Conservation (phyloP, 1,140 invertebrate species). For the Stegodyphus mimosarum region DNA sequence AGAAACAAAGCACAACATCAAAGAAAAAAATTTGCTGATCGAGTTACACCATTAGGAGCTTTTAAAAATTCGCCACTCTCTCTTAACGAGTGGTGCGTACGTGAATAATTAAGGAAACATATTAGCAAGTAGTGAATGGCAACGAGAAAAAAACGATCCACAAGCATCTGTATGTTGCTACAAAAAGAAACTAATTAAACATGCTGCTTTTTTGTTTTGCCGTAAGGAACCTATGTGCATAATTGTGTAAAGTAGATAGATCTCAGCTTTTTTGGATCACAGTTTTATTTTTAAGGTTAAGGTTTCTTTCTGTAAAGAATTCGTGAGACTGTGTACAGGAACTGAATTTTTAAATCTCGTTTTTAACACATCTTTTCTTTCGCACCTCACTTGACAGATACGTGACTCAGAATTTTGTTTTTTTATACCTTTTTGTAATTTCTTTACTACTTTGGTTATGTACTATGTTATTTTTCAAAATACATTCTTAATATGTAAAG, state of each 20-base stretch:
- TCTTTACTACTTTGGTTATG: too few species aligned
- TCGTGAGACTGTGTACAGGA: too few species aligned
- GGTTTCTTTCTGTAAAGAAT: too few species aligned
- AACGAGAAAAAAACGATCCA: neutral
- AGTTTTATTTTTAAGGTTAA: neutral
- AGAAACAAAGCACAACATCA: too few species aligned
- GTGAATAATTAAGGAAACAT: slow-evolving; percentile 35
- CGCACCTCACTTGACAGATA: too few species aligned
- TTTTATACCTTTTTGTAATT: too few species aligned
- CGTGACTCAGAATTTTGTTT: too few species aligned
- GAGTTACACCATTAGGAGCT: slow-evolving; percentile 3
- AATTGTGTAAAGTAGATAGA: slow-evolving; percentile 37
- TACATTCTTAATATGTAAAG: too few species aligned
- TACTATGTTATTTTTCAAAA: too few species aligned
- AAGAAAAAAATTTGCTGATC: neutral
- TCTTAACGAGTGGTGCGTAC: slow-evolving; percentile 18
- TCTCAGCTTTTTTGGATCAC: neutral
- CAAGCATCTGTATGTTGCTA: too few species aligned
- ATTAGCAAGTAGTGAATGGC: neutral
- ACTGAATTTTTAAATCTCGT: too few species aligned
- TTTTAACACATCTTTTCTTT: too few species aligned
- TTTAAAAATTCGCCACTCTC: neutral
- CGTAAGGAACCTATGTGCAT: neutral
- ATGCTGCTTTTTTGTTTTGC: neutral
- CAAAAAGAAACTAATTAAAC: slow-evolving; percentile 28